Conservation (phyloP, 2,888 invertebrate species). For the Lasiommata megera region DNA sequence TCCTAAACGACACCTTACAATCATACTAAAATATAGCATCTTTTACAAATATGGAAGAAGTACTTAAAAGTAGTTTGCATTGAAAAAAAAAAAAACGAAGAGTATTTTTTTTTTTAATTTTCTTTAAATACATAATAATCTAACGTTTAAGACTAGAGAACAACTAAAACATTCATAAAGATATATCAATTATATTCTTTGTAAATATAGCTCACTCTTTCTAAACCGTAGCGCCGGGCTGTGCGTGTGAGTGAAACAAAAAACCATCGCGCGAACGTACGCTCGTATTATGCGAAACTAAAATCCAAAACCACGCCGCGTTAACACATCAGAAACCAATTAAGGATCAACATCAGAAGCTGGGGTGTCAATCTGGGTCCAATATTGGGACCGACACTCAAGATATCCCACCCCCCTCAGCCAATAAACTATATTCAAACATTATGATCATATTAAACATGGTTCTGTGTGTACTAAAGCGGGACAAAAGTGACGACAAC, state of each 20-base stretch:
- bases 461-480: too few relatives aligned
- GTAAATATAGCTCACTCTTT: slow-evolving; percentile 60
- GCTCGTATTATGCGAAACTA: slow-evolving; percentile 16
- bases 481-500: too few relatives aligned
- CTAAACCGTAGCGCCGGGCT: slow-evolving; percentile 47
- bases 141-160: slow-evolving; percentile 75
- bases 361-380: too few relatives aligned
- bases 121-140: slow-evolving; percentile 32
- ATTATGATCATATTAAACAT: too few relatives aligned
- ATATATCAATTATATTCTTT: slow-evolving; percentile 47
- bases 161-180: slow-evolving; percentile 65
- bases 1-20: background rate
- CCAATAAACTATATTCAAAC: too few relatives aligned
- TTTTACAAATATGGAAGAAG: slow-evolving; percentile 64
- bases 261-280: slow-evolving; percentile 37
- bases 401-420: too few relatives aligned
- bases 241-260: slow-evolving; percentile 54
- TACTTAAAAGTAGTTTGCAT: slow-evolving; percentile 56
- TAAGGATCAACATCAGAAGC: too few relatives aligned
- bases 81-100: slow-evolving; percentile 47
- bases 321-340: slow-evolving; percentile 21
- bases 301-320: slow-evolving; percentile 1
- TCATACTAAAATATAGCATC: slow-evolving; percentile 64
- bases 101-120: slow-evolving; percentile 11
- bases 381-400: too few relatives aligned